phyloP scores from a whole-genome alignment of 2,888 invertebrate species.

The Blastobasis lacticolella region DNA sequence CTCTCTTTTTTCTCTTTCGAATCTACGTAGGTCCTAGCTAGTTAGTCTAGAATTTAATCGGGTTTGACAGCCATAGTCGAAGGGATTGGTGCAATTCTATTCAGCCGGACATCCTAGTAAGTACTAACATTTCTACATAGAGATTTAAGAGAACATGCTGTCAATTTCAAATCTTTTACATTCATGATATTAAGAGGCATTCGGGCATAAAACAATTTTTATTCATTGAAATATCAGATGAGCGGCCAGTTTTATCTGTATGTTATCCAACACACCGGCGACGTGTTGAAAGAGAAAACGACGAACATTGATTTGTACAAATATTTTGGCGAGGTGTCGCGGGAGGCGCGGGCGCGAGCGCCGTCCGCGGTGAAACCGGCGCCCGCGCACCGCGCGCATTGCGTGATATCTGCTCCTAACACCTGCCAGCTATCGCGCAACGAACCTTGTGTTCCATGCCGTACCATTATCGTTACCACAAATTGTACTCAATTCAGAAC shows the following conservation, averaged over 20 bases:
- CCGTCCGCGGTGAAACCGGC: constrained; percentile 22
- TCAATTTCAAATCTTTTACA: no score
- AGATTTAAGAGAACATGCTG: no score
- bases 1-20: no score
- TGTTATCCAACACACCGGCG: constrained; percentile 9
- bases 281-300: constrained; percentile 6
- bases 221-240: neutral
- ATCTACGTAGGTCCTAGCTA: no score
- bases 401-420: constrained; percentile 51
- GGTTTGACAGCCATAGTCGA: no score
- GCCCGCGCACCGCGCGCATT: constrained; percentile 24
- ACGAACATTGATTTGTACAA: constrained; percentile 17
- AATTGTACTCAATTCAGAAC: constrained; percentile 34
- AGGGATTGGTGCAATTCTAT: no score
- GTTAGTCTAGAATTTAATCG: no score
- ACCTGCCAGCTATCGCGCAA: constrained; percentile 47
- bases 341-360: constrained; percentile 26
- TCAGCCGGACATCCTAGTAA: no score
- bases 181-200: neutral
- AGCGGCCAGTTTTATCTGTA: neutral
- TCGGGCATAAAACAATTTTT: neutral
- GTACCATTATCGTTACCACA: constrained; percentile 33
- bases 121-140: no score
- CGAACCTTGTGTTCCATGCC: constrained; percentile 35
- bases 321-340: constrained; percentile 54